Base-by-base conservation (phyloP, 2,888 invertebrate species). In the Erebia epiphron region DNA sequence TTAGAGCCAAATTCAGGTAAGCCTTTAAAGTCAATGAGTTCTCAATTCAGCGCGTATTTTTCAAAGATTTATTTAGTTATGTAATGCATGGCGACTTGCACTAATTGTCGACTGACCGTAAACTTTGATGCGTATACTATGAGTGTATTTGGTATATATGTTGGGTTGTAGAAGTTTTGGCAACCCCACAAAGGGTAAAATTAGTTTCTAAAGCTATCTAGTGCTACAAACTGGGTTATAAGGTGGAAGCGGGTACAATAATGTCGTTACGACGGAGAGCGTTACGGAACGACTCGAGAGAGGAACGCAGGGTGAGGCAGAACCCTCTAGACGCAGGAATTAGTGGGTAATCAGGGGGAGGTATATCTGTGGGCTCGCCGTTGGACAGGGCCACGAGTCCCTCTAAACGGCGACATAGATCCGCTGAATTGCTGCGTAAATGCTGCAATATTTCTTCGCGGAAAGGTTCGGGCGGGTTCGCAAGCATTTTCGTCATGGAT, bases 271-370 rank as follows among this genome's bases (percentile, higher is more conserved):
- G 90, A 1, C 85, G 86, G 2, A 93, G 87, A 8, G 91, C 89
- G 68, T 76, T 76, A 79, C 92, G 89, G 86, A 92, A 93, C 10
- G 89, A 83, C 1, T 88, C 88, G 8, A 94, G 89, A 26, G 93
- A 93, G 43, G 93, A 92, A 81, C 88, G 88, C 9, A 99, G 94
- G 7, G 98, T 97, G 77, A 99, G 94, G 88, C 98, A 98, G 89
- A 99, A 98, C 49, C 99, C 99, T 85, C 97, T 96, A 67, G 98
- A 98, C 69, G 98, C 98, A 56, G 99, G 99, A 76, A 98, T 94
- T 57, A 99, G 94, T 14, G 98, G 97, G 91, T 97, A 98, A 77
- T 98, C 98, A 0, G 98, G 98, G 64, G 95, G 89, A 21, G 80
- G 56, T 69, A 79, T 61, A 49, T 82, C 84, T 35, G 76, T 63